Evolutionary conservation across 2,888 invertebrate genomes (phyloP).

Genomic region (Caenorhabditis japonica): DNA sequence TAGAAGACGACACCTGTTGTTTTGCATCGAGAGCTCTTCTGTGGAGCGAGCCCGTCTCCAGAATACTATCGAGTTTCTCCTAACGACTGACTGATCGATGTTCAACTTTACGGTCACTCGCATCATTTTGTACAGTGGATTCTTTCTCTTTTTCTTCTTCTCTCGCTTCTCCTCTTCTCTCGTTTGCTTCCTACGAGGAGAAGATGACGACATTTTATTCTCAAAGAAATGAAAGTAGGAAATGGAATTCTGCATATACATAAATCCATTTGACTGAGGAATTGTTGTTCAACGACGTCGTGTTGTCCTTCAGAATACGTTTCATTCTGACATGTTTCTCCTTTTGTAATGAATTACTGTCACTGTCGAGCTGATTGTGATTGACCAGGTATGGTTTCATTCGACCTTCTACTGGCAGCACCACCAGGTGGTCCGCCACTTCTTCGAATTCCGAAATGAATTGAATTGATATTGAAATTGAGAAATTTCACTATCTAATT

Average conservation of each 20-base stretch:
- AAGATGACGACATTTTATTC: constrained; percentile 15
- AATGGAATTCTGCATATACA: constrained; percentile 17
- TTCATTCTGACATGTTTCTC: neutral
- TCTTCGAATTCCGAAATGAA: neutral
- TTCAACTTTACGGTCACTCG: constrained; percentile 5
- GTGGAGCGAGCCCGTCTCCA: too few relatives aligned
- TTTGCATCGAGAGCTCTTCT: too few relatives aligned
- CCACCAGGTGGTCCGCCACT: constrained; percentile 12
- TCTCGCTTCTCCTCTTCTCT: neutral
- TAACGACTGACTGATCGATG: too few relatives aligned
- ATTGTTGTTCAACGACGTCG: constrained; percentile 5
- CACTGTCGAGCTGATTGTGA: too few relatives aligned
- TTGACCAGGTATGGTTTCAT: constrained; percentile 3
- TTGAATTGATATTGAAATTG: neutral
- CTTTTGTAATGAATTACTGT: constrained; percentile 26
- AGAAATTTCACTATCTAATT: constrained; percentile 2
- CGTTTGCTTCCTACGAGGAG: constrained; percentile 19
- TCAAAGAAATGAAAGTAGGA: constrained; percentile 4
- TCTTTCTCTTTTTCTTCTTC: neutral
- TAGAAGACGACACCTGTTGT: too few relatives aligned
- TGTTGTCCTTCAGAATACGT: constrained; percentile 20
- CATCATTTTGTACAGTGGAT: constrained; percentile 18
- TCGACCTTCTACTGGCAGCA: neutral
- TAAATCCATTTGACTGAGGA: constrained; percentile 18
- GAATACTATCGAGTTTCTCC: too few relatives aligned